These are phyloP conservation scores for Pempheris klunzingeri DNA, from an alignment of 2,797 vertebrate species.

Conservation along the genomic window DNA sequence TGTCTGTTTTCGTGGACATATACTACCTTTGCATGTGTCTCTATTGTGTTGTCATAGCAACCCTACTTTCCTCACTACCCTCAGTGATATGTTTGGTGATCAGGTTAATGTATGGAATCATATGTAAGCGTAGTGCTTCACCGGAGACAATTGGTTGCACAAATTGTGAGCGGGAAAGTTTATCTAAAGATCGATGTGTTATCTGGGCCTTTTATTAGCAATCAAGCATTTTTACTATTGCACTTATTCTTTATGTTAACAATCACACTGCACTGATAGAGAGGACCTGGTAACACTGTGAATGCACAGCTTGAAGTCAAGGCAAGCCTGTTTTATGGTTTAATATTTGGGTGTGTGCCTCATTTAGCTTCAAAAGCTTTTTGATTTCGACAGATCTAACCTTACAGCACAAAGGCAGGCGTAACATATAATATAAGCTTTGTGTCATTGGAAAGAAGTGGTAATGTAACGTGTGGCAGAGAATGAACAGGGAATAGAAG, in stretches of 20 bases:
- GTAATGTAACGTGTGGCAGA: conserved; percentile 6
- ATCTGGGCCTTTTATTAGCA: too few species aligned
- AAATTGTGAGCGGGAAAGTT: neutral
- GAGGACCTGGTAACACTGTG: neutral
- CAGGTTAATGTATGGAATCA: conserved; percentile 11
- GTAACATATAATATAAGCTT: too few species aligned
- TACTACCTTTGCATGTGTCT: neutral
- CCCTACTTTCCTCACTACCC: neutral
- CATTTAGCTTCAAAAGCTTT: too few species aligned
- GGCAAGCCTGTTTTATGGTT: too few species aligned
- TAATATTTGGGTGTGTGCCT: too few species aligned
- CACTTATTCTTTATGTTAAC: neutral
- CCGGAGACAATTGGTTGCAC: neutral
- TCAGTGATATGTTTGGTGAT: neutral
- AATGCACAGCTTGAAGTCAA: neutral
- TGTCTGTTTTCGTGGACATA: neutral
- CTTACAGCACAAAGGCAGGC: too few species aligned
- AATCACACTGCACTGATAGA: neutral
- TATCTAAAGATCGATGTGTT: neutral
- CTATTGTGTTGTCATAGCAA: neutral
- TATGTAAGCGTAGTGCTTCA: too few species aligned
- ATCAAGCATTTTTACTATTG: too few species aligned
- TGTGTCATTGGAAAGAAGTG: neutral
- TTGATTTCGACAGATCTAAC: too few species aligned
- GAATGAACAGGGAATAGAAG: conserved; percentile 1